phyloP scores from a whole-genome alignment of 2,888 invertebrate species.

The Nymphalis c-album region DNA sequence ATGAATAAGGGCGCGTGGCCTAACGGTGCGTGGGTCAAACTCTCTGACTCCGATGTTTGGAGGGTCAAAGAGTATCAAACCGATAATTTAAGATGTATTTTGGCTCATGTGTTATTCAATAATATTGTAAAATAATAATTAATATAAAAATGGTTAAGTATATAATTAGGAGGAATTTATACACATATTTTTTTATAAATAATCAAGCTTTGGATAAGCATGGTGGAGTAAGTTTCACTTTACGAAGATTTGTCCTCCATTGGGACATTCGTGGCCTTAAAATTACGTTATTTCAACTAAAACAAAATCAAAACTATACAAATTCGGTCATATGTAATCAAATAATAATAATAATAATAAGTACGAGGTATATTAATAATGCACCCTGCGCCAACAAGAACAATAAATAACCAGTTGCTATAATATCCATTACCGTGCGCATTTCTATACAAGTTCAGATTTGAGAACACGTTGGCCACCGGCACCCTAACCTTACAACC shows the following conservation, averaged over 20 bases:
- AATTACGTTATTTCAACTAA: too few relatives aligned
- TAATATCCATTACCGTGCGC: slow-evolving; percentile 66
- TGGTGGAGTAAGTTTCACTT: too few relatives aligned
- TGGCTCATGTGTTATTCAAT: too few relatives aligned
- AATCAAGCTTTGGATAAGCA: too few relatives aligned
- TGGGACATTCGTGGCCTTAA: too few relatives aligned
- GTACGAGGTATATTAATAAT: slow-evolving; percentile 43
- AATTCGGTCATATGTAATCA: background rate
- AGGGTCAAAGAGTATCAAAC: slow-evolving; percentile 14
- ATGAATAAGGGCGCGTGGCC: slow-evolving; percentile 39
- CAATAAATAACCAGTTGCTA: slow-evolving; percentile 54
- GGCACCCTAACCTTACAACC: slow-evolving; percentile 56
- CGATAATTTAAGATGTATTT: background rate
- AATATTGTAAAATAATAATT: too few relatives aligned
- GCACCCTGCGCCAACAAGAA: slow-evolving; percentile 52
- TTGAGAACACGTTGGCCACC: slow-evolving; percentile 52
- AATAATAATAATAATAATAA: slow-evolving; percentile 36
- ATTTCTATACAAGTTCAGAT: slow-evolving; percentile 69
- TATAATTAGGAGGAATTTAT: too few relatives aligned
- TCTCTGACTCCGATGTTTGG: slow-evolving; percentile 37
- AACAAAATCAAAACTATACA: too few relatives aligned
- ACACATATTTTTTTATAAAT: too few relatives aligned
- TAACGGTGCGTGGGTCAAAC: slow-evolving; percentile 45
- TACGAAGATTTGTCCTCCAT: too few relatives aligned
- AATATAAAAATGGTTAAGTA: too few relatives aligned